Evolutionary conservation across 2,888 invertebrate genomes (phyloP).

Genomic region (Ochlodes sylvanus): DNA sequence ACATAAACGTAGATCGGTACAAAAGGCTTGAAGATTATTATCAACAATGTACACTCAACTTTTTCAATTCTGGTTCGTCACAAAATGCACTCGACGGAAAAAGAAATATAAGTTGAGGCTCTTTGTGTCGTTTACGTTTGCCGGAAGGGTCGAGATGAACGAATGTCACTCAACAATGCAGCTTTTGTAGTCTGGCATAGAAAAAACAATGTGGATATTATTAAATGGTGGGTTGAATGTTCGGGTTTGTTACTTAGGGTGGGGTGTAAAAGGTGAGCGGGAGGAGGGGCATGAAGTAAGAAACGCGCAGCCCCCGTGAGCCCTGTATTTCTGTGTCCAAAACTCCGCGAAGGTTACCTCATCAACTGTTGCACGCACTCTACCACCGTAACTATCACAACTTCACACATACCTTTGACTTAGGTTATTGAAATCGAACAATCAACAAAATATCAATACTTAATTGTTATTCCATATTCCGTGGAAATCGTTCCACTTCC

Average conservation of each 20-base stretch:
- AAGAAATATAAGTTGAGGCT: conserved; percentile 8
- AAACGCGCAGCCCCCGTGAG: background rate
- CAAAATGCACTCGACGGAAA: conserved; percentile 8
- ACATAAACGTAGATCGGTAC: background rate
- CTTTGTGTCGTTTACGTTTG: conserved; percentile 10
- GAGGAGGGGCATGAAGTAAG: background rate
- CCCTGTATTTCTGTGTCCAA: background rate
- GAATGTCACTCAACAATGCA: conserved; percentile 22
- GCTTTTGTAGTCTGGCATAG: conserved; percentile 1
- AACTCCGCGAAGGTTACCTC: background rate
- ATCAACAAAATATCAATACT: too few species aligned
- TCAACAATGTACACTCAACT: conserved; percentile 1
- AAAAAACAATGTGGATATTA: conserved; percentile 9
- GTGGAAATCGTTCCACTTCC: too few species aligned
- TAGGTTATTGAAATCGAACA: too few species aligned
- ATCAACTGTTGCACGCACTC: conserved; percentile 11
- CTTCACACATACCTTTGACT: too few species aligned
- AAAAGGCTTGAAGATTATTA: conserved; percentile 6
- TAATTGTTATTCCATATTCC: too few species aligned
- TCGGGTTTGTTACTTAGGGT: conserved; percentile 9
- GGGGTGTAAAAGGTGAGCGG: conserved; percentile 6
- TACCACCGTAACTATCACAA: too few species aligned
- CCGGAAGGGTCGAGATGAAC: conserved; percentile 1
- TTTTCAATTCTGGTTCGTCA: conserved; percentile 4
- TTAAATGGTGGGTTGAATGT: conserved; percentile 5